These are phyloP conservation scores for Limnephilus marmoratus DNA, from an alignment of 2,888 invertebrate species.

Conservation along the genomic window DNA sequence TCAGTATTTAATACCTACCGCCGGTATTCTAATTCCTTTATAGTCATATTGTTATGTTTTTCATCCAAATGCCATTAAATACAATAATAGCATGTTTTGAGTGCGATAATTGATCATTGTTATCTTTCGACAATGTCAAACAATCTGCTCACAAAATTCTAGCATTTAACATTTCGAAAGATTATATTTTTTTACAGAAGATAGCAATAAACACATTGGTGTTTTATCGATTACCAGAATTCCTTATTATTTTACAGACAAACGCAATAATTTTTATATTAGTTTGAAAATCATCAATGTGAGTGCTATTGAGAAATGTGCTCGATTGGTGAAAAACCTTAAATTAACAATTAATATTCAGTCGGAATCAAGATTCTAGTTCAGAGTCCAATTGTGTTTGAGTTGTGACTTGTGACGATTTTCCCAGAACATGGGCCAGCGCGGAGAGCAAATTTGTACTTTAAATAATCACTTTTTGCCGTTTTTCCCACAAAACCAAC, in stretches of 20 bases:
- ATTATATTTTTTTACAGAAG: background rate
- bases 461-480: background rate
- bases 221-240: too few relatives aligned
- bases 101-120: background rate
- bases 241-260: background rate
- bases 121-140: background rate
- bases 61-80: too few relatives aligned
- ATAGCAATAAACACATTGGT: background rate
- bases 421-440: background rate
- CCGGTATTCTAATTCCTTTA: too few relatives aligned
- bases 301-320: background rate
- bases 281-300: background rate
- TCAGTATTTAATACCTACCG: too few relatives aligned
- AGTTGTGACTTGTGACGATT: background rate
- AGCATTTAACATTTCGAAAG: background rate
- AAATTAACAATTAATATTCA: background rate
- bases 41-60: too few relatives aligned
- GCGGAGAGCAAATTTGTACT: conserved; percentile 8
- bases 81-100: background rate
- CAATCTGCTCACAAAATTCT: background rate
- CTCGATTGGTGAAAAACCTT: background rate
- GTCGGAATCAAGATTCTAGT: background rate
- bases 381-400: background rate
- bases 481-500: conserved; percentile 19
- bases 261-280: background rate